Conservation (phyloP, 2,113 vertebrate genomes). For the Eretmochelys imbricata region DNA sequence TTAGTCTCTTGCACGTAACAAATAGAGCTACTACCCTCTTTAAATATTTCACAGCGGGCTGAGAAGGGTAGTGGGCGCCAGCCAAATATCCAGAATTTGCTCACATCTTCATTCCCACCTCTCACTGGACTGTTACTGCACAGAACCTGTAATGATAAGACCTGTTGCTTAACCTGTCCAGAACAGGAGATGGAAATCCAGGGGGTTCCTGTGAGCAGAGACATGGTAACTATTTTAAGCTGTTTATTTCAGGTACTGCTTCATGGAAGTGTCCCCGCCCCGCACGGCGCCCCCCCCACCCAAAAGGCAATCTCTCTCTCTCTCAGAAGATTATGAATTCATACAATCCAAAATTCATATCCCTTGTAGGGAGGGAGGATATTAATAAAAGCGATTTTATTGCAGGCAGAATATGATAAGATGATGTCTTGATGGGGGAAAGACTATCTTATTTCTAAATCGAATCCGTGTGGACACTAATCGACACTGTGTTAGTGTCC, state of each 20-base stretch:
- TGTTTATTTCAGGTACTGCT: not conserved
- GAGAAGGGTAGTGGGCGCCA: not conserved
- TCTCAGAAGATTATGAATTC: not conserved
- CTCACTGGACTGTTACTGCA: not conserved
- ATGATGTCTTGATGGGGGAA: not conserved
- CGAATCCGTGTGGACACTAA: not conserved
- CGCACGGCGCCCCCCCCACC: no score
- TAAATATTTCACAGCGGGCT: not conserved
- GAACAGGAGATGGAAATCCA: not conserved
- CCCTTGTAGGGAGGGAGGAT: not conserved
- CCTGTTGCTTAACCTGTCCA: not conserved
- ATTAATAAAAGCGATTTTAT: not conserved
- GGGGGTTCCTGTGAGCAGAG: not conserved
- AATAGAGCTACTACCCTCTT: not conserved
- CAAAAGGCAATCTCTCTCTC: not conserved
- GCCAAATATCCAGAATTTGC: not conserved
- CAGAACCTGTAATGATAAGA: not conserved
- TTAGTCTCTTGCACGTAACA: not conserved
- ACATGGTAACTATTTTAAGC: not conserved
- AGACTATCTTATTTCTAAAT: not conserved
- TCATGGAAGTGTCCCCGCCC: not conserved
- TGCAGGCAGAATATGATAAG: not conserved
- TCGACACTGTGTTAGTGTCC: not conserved
- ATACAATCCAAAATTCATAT: not conserved
- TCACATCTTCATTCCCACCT: not conserved